These are phyloP conservation scores for Parasteatoda tepidariorum DNA, from an alignment of 1,140 invertebrate species.

Conservation along the genomic window DNA sequence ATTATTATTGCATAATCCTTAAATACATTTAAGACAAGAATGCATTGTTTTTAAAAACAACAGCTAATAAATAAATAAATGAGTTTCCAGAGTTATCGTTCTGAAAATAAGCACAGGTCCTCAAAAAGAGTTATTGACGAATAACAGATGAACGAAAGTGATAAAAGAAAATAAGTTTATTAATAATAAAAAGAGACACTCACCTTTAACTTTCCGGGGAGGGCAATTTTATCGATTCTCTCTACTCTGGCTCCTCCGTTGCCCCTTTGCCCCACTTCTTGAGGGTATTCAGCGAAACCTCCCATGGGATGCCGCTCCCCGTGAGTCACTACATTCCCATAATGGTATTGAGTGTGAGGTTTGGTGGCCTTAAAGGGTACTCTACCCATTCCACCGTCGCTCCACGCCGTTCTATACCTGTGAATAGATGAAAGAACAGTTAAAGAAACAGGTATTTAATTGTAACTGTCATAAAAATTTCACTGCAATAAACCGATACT, in stretches of 20 bases:
- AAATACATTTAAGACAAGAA: too few relatives aligned
- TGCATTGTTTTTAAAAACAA: too few relatives aligned
- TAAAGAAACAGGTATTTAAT: neutral
- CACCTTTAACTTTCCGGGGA: conserved; percentile 54
- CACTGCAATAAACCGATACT: neutral
- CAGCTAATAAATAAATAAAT: too few relatives aligned
- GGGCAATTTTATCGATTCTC: conserved; percentile 49
- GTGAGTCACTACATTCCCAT: conserved; percentile 53
- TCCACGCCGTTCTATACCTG: conserved; percentile 35
- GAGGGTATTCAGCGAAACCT: conserved; percentile 51
- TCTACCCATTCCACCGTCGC: conserved; percentile 48
- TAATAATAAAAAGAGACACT: conserved; percentile 3
- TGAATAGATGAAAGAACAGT: neutral
- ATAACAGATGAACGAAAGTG: too few relatives aligned
- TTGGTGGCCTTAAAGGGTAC: conserved; percentile 40
- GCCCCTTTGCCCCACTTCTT: conserved; percentile 35
- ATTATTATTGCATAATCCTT: too few relatives aligned
- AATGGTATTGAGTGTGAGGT: conserved; percentile 44
- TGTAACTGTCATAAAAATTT: neutral
- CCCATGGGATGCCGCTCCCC: conserved; percentile 37
- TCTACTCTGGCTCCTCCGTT: conserved; percentile 20
- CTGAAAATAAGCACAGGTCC: too few relatives aligned
- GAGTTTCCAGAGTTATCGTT: too few relatives aligned
- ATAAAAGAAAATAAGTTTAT: too few relatives aligned
- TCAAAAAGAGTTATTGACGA: too few relatives aligned